Evolutionary conservation across 1,140 invertebrate species (phyloP).

Genomic region (Oedothorax gibbosus): DNA sequence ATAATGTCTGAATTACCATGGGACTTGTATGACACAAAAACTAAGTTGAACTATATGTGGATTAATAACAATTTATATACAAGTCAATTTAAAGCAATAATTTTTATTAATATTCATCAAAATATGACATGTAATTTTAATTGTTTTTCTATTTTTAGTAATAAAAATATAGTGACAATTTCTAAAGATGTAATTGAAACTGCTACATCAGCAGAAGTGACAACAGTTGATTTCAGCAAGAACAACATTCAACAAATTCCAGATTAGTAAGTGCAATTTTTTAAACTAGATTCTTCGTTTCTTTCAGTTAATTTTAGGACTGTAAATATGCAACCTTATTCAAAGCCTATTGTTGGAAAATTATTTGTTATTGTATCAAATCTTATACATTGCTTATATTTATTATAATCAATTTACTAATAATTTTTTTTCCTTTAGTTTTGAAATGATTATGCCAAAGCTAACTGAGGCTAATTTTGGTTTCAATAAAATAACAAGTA

Average conservation of each 20-base stretch:
- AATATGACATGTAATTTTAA: background rate
- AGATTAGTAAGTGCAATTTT: conserved; percentile 72
- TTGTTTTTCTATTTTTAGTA: conserved; percentile 25
- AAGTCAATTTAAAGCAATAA: too few species aligned
- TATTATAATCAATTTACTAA: background rate
- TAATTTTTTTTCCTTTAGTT: conserved; percentile 13
- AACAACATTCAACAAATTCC: conserved; percentile 80
- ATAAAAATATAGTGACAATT: conserved; percentile 75
- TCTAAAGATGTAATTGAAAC: conserved; percentile 79
- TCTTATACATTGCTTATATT: background rate
- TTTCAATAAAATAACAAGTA: conserved; percentile 74
- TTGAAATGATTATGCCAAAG: conserved; percentile 66
- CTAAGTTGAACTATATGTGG: too few species aligned
- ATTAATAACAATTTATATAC: too few species aligned
- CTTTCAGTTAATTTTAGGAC: background rate
- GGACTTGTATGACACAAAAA: too few species aligned
- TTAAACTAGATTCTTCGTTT: conserved; percentile 20
- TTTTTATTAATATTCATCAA: too few species aligned
- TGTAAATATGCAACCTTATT: background rate
- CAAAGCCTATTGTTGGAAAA: background rate
- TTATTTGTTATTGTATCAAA: background rate
- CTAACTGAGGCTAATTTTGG: conserved; percentile 78
- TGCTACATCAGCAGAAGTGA: conserved; percentile 79
- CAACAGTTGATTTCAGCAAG: conserved; percentile 82
- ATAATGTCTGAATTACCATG: too few species aligned